phyloP scores from a whole-genome alignment of 2,113 vertebrate species.

The Dasypus novemcinctus region DNA sequence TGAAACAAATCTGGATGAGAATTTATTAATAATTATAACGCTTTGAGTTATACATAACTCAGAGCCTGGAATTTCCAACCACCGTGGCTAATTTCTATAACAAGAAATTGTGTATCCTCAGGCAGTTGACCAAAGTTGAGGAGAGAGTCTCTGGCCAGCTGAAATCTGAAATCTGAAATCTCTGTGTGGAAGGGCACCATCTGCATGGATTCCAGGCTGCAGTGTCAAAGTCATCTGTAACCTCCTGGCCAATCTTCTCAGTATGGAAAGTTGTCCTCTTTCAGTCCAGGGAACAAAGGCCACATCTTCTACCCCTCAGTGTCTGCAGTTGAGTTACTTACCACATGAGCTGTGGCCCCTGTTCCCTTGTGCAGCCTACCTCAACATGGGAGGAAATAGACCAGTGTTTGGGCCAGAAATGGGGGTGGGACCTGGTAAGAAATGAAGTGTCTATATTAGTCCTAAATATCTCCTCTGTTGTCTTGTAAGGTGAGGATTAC shows the following conservation, averaged over 20 bases:
- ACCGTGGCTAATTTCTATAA: not conserved
- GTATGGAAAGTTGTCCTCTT: not conserved
- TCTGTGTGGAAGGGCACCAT: not conserved
- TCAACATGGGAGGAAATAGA: not conserved
- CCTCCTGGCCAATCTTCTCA: not conserved
- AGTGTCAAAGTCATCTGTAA: not conserved
- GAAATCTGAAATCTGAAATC: conserved; percentile 14
- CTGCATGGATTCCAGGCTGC: not conserved
- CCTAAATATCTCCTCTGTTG: not conserved
- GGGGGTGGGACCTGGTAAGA: not conserved
- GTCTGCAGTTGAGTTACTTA: not conserved
- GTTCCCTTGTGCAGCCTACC: no score
- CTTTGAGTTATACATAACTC: not conserved
- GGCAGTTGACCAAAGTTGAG: not conserved
- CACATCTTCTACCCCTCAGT: not conserved
- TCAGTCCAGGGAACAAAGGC: not conserved
- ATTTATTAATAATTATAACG: not conserved
- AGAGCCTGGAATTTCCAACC: not conserved
- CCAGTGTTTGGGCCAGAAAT: not conserved
- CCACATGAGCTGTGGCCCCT: not conserved
- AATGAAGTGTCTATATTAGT: not conserved
- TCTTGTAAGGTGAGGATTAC: not conserved
- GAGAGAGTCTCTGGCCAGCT: not conserved
- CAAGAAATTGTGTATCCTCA: not conserved
- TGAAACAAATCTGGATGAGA: not conserved